Evolutionary conservation across 1,140 invertebrate species (phyloP).

Genomic region (Pachypsylla venusta): DNA sequence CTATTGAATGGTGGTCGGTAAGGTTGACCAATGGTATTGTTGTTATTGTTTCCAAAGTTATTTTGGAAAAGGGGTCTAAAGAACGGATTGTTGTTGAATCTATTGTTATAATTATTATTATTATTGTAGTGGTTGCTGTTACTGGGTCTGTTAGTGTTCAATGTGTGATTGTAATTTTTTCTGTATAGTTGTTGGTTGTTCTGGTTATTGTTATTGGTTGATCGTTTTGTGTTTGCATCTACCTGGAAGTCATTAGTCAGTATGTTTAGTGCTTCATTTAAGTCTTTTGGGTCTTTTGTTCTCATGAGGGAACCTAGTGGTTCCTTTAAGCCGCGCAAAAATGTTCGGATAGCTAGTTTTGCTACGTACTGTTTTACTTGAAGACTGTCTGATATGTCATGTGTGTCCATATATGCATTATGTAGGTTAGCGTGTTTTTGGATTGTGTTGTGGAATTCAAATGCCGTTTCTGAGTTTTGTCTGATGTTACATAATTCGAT

Average conservation of each 20-base stretch:
- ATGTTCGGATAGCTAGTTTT: not conserved
- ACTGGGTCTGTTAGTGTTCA: no score
- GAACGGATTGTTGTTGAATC: no score
- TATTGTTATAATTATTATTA: no score
- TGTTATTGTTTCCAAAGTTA: no score
- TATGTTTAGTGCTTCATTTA: constrained; percentile 9
- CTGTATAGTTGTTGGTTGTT: no score
- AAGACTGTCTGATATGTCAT: not conserved
- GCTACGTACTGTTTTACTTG: not conserved
- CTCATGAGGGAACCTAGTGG: constrained; percentile 7
- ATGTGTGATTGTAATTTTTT: no score
- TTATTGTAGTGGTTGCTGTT: no score
- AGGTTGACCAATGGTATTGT: no score
- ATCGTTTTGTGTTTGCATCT: not conserved
- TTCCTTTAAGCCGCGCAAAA: constrained; percentile 1
- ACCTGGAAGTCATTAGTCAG: constrained; percentile 8
- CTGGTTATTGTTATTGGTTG: constrained; percentile 3
- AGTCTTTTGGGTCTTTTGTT: not conserved
- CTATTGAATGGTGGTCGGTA: no score
- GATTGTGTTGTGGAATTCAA: not conserved
- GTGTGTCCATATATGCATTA: not conserved
- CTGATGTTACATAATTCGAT: not conserved
- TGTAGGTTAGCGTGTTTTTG: not conserved
- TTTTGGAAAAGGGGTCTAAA: no score
- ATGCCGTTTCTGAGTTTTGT: not conserved